Percentiles rank a stretch among this genome's conserved stretches.
phyloP scores from a whole-genome alignment of 2,888 invertebrate genomes.

The Chrysolina americana region DNA sequence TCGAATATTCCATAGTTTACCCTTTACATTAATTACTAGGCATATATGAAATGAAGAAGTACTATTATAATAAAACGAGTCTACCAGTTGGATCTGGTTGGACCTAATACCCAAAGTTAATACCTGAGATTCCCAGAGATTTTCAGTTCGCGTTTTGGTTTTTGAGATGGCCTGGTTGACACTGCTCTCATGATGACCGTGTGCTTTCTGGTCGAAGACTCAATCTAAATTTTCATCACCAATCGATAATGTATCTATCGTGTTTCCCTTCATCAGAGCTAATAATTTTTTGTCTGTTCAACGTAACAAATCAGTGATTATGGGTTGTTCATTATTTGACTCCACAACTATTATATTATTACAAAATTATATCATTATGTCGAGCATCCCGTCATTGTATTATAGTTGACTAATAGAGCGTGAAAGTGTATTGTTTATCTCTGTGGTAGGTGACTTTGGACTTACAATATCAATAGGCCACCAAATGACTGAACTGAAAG shows the following conservation, averaged over 20 bases:
- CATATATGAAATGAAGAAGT: no score
- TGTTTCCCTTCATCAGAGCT: background rate
- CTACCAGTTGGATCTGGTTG: no score
- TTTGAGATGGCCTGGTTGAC: no score
- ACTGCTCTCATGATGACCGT: no score
- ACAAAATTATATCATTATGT: slow-evolving; percentile 1
- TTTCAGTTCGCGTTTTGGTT: no score
- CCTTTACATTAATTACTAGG: no score
- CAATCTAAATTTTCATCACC: background rate
- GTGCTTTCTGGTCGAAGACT: background rate
- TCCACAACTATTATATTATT: background rate
- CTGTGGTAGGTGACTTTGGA: slow-evolving; percentile 8
- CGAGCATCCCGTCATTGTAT: slow-evolving; percentile 2
- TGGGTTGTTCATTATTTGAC: background rate
- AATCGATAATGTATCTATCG: background rate
- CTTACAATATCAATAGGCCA: background rate
- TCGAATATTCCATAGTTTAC: no score
- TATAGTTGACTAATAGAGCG: background rate
- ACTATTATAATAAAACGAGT: no score
- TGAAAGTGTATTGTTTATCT: background rate
- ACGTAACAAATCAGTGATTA: slow-evolving; percentile 7
- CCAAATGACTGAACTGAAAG: background rate
- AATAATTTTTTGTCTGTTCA: background rate
- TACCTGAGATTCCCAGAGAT: no score
- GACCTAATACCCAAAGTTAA: no score